These are phyloP conservation scores for Rhingia rostrata DNA, from an alignment of 2,888 invertebrate species.

Conservation along the genomic window DNA sequence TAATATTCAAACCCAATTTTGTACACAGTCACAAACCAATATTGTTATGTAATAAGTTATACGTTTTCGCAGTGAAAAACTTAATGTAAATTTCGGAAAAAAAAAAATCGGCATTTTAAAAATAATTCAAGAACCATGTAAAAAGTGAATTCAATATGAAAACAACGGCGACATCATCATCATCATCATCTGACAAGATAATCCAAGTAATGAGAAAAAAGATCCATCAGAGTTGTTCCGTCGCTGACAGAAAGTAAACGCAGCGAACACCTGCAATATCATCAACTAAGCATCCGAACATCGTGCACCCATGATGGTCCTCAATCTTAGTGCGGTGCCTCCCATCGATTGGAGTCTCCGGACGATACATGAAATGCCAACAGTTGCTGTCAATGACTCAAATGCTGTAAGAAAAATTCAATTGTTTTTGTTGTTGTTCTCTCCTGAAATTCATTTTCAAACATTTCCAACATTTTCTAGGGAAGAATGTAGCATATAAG, in stretches of 20 bases:
- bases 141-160: too few species aligned
- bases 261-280: slow-evolving; percentile 12
- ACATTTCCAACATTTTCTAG: slow-evolving; percentile 1
- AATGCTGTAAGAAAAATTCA: slow-evolving; percentile 67
- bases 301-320: slow-evolving; percentile 69
- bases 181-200: background rate
- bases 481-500: slow-evolving; percentile 11
- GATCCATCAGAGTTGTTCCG: background rate
- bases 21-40: too few species aligned
- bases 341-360: slow-evolving; percentile 72
- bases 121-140: too few species aligned
- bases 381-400: slow-evolving; percentile 75
- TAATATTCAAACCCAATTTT: too few species aligned
- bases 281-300: background rate
- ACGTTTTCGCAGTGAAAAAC: too few species aligned
- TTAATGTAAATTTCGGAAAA: too few species aligned
- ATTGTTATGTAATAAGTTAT: too few species aligned
- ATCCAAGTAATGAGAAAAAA: background rate
- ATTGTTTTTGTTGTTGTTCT: slow-evolving; percentile 9
- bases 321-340: slow-evolving; percentile 72
- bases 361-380: slow-evolving; percentile 74
- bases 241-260: background rate
- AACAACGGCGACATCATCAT: too few species aligned
- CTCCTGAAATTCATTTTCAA: slow-evolving; percentile 15
- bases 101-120: too few species aligned